Conservation (phyloP, 2,888 invertebrate species). For the Sphaerophoria taeniata region DNA sequence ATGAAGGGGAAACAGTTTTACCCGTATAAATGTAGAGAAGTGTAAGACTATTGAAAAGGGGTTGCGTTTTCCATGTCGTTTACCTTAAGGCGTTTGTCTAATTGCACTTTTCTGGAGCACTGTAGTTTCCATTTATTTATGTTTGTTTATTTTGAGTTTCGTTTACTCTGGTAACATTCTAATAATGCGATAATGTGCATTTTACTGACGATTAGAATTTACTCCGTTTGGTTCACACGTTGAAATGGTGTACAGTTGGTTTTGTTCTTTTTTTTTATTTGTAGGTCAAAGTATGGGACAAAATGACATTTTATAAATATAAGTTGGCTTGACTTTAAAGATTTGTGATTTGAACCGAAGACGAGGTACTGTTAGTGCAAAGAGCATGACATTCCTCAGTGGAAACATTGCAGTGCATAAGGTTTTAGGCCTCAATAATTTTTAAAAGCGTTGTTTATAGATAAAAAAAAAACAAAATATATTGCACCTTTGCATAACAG, state of each 20-base stretch:
- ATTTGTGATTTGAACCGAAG: too few species aligned
- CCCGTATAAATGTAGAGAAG: slow-evolving; percentile 2
- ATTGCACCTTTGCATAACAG: too few species aligned
- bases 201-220: slow-evolving; percentile 68
- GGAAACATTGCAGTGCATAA: too few species aligned
- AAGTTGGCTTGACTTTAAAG: slow-evolving; percentile 39
- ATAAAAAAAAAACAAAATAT: too few species aligned
- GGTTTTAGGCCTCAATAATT: too few species aligned
- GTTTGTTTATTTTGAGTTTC: slow-evolving; percentile 57
- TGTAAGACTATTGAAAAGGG: slow-evolving; percentile 48
- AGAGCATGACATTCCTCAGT: too few species aligned
- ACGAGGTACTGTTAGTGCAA: too few species aligned
- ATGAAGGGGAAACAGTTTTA: slow-evolving; percentile 63
- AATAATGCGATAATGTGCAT: slow-evolving; percentile 72
- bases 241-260: not conserved
- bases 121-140: slow-evolving; percentile 52
- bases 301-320: slow-evolving; percentile 4
- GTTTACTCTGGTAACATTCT: slow-evolving; percentile 55
- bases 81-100: slow-evolving; percentile 68
- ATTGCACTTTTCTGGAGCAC: slow-evolving; percentile 72
- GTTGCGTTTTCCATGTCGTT: slow-evolving; percentile 70
- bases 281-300: slow-evolving; percentile 36
- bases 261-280: slow-evolving; percentile 41
- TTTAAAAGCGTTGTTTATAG: too few species aligned
- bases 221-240: slow-evolving; percentile 45